Evolutionary conservation across 1,140 invertebrate genomes (phyloP).

Genomic region (Anagrus nilaparvatae): DNA sequence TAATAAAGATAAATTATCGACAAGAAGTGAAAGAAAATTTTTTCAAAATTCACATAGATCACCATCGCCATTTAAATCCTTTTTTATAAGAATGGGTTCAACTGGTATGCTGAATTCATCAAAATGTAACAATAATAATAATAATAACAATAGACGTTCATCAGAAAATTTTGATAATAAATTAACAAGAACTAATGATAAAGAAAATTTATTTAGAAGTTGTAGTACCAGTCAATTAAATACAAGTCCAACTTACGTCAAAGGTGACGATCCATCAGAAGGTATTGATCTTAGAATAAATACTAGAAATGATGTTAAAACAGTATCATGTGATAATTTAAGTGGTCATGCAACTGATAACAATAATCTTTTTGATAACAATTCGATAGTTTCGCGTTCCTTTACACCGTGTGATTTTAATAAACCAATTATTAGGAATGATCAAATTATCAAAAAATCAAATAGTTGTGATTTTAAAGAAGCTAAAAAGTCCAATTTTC

Average conservation of each 20-base stretch:
- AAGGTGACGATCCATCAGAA: conserved; percentile 67
- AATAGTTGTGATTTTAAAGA: conserved; percentile 38
- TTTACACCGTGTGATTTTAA: conserved; percentile 34
- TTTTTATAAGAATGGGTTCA: conserved; percentile 64
- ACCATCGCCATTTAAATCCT: conserved; percentile 57
- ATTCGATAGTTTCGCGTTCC: conserved; percentile 6
- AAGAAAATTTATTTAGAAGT: conserved; percentile 56
- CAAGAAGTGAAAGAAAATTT: conserved; percentile 36
- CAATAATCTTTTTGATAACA: conserved; percentile 23
- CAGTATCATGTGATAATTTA: conserved; percentile 37
- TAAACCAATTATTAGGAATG: conserved; percentile 18
- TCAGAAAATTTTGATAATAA: conserved; percentile 29
- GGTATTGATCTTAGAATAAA: conserved; percentile 55
- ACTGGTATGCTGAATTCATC: conserved; percentile 61
- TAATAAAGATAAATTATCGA: conserved; percentile 41
- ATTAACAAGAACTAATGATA: conserved; percentile 25
- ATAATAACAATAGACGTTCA: conserved; percentile 24
- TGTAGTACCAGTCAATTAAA: conserved; percentile 64
- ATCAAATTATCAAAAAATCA: conserved; percentile 29
- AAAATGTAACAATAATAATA: conserved; percentile 22
- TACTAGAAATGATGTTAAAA: conserved; percentile 29
- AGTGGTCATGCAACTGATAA: conserved; percentile 18
- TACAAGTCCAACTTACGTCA: conserved; percentile 58
- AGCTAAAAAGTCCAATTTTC: conserved; percentile 56
- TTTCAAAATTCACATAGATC: conserved; percentile 44